Percentiles rank a stretch among this genome's conserved stretches.
These are phyloP conservation scores for Trochalopteron elliotii DNA, from an alignment of 2,113 vertebrate genomes.

Conservation along the genomic window DNA sequence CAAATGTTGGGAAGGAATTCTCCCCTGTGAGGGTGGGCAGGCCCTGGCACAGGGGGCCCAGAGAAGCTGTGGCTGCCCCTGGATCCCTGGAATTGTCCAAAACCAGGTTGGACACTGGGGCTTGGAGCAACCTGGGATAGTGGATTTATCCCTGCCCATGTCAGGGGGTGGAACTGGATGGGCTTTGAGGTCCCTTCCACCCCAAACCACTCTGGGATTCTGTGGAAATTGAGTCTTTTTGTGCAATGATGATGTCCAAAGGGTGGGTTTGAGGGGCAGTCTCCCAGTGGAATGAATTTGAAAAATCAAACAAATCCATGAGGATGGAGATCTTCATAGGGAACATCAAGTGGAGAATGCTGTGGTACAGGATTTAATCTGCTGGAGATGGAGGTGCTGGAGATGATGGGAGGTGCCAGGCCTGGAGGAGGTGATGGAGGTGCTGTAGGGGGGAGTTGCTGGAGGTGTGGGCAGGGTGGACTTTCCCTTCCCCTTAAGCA, in stretches of 20 bases:
- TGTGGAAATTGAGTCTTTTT: not conserved
- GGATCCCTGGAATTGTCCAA: not conserved
- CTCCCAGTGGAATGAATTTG: not conserved
- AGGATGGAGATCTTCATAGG: not conserved
- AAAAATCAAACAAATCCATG: not conserved
- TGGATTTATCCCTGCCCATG: not conserved
- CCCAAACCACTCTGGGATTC: not conserved
- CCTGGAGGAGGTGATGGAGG: not conserved
- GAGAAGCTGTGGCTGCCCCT: not conserved
- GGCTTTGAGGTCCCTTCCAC: not conserved
- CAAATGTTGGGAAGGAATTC: not conserved
- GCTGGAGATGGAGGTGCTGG: not conserved
- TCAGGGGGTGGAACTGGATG: accelerated
- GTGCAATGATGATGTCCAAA: not conserved
- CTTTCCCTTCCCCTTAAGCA: not conserved
- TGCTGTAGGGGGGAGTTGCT: not conserved
- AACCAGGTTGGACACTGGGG: not conserved
- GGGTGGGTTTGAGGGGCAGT: not conserved
- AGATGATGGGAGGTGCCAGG: not conserved
- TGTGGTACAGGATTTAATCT: not conserved
- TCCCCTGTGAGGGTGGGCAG: accelerated
- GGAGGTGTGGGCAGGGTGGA: not conserved
- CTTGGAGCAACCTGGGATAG: accelerated
- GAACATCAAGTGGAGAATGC: not conserved
- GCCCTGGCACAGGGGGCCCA: not conserved